These are phyloP conservation scores for Trogon melanurus DNA, from an alignment of 2,113 vertebrate genomes.

Conservation along the genomic window DNA sequence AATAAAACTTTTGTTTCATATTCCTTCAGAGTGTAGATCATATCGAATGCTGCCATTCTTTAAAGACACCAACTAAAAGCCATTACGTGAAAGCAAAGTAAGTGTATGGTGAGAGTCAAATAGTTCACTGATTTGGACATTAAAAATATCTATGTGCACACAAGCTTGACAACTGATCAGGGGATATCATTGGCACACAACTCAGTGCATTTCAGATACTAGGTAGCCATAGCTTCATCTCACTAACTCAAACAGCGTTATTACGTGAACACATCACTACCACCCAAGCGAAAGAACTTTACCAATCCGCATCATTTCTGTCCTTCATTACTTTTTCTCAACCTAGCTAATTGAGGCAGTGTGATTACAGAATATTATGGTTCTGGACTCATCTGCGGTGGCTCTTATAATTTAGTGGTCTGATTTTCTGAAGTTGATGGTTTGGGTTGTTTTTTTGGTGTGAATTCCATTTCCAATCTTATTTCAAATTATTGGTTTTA, in stretches of 20 bases:
- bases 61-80: not conserved
- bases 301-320: not conserved
- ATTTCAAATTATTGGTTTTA: not conserved
- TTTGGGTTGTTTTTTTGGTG: not conserved
- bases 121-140: not conserved
- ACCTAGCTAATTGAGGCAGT: not conserved
- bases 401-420: not conserved
- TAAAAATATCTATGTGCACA: not conserved
- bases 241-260: not conserved
- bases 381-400: not conserved
- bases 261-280: not conserved
- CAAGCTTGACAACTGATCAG: not conserved
- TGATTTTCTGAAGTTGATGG: not conserved
- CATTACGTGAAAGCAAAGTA: not conserved
- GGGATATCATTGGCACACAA: not conserved
- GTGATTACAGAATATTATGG: not conserved
- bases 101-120: not conserved
- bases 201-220: not conserved
- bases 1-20: not conserved
- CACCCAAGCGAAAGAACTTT: not conserved
- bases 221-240: not conserved
- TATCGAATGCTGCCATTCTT: not conserved
- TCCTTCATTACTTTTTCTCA: conserved; percentile 4
- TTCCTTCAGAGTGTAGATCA: not conserved
- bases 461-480: conserved; percentile 28